phyloP scores from a whole-genome alignment of 2,888 invertebrate species.

The Alcis repandata region DNA sequence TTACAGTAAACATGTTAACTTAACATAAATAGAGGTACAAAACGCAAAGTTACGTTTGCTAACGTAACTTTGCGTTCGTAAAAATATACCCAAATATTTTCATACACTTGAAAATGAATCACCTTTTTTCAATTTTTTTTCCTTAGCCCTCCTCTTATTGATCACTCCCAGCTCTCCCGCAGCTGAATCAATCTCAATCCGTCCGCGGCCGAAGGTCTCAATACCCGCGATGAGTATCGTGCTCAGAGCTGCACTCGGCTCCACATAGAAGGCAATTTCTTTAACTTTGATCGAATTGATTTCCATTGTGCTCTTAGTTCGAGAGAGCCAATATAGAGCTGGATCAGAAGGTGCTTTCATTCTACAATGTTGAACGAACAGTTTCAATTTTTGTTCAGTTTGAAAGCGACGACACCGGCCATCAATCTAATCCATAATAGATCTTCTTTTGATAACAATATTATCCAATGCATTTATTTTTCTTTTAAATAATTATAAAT shows the following conservation, averaged over 20 bases:
- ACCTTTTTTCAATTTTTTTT: too few relatives aligned
- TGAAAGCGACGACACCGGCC: neutral
- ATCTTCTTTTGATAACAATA: neutral
- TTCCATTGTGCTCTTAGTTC: neutral
- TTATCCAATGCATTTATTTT: too few relatives aligned
- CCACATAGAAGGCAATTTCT: conserved; percentile 1
- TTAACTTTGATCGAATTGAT: conserved; percentile 2
- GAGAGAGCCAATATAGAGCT: conserved; percentile 2
- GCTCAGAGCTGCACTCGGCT: neutral
- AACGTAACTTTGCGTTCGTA: too few relatives aligned
- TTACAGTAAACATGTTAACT: too few relatives aligned
- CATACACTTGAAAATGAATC: too few relatives aligned
- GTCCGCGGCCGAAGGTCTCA: neutral
- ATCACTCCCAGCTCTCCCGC: too few relatives aligned
- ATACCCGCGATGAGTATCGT: neutral
- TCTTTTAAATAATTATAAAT: too few relatives aligned
- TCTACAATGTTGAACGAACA: neutral
- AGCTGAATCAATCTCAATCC: neutral
- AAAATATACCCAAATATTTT: too few relatives aligned
- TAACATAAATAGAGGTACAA: too few relatives aligned
- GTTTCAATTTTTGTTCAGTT: neutral
- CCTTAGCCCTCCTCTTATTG: too few relatives aligned
- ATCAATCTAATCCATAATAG: neutral
- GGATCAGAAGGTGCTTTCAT: conserved; percentile 6
- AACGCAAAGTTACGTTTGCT: too few relatives aligned